Base-by-base conservation (phyloP, 2,797 vertebrate species). In the Pangasius larnaudii region DNA sequence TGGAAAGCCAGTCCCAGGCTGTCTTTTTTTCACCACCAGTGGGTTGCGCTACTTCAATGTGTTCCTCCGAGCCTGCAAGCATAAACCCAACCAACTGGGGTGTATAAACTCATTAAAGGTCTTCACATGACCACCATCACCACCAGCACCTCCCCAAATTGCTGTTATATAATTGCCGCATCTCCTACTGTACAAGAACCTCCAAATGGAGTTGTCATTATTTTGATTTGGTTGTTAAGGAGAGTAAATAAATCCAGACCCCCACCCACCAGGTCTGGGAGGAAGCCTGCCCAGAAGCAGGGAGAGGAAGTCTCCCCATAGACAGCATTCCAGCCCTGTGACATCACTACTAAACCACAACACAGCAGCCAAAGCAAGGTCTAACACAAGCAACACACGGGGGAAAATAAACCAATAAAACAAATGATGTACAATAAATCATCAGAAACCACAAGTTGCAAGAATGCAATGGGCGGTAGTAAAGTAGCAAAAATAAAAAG, bases 211-310 rank as follows among this genome's bases (percentile, higher is more conserved):
- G 85, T 86, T 88, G 87, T 89, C 91, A 92, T 89, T 92, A 89
- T 91, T 94, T 94, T 91, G 87, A 93, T 92, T 90, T 83, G 84
- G 88, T 91, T 89, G 92, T 90, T 92, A 90, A 86, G 87, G 86
- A 77, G 75, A 88, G 78, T 69, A 89, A 90, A 88, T 87, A 88
- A 89, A 88, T 81, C 67, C 90, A 90, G 87, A 85, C 89, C 82
- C 86, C 89, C 80, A 74, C 72, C 88, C 84, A 77, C n/a, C 53
- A 71, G 67, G 85, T 84, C 51, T 80, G 72, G 58, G 56, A 82
- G 87, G 72, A 88, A 80, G 67, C 71, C 84, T 89, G 88, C 82
- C 87, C 75, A 90, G 87, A 72, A 77, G 87, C 75, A 69, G 65
- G 84, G 89, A 88, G 89, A 89, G 83, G 86, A 91, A 90, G 90